phyloP scores from a whole-genome alignment of 1,140 invertebrate genomes.

The Xylocopa sonorina region DNA sequence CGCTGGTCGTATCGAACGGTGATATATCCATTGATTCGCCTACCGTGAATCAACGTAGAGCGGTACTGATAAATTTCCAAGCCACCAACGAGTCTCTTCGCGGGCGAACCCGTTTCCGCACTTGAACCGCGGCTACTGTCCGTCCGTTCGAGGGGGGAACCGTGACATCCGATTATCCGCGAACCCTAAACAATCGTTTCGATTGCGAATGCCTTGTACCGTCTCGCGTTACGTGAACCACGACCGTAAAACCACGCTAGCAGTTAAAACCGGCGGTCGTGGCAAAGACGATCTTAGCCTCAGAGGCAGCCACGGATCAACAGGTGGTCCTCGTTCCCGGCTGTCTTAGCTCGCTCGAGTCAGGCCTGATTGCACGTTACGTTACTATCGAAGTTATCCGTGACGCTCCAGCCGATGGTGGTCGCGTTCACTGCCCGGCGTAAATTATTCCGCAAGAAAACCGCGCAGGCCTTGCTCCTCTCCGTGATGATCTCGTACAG shows the following conservation, averaged over 20 bases:
- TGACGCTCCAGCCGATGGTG: constrained; percentile 55
- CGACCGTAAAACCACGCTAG: no score
- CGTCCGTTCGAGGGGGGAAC: not conserved
- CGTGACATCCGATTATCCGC: not conserved
- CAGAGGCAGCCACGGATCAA: not conserved
- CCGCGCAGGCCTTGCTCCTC: constrained; percentile 83
- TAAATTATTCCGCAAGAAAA: constrained; percentile 82
- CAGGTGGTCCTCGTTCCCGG: not conserved
- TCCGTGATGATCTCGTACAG: constrained; percentile 82
- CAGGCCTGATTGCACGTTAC: constrained; percentile 22
- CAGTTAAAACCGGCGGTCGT: no score
- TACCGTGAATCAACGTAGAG: not conserved
- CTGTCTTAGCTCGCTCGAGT: not conserved
- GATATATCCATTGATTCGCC: not conserved
- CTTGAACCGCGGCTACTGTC: not conserved
- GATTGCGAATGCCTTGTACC: no score
- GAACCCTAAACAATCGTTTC: not conserved
- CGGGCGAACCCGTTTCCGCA: not conserved
- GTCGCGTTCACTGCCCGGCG: constrained; percentile 60
- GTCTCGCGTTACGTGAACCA: not conserved
- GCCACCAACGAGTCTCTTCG: not conserved
- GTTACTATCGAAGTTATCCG: constrained; percentile 42
- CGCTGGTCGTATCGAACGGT: not conserved
- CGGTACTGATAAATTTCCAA: not conserved
- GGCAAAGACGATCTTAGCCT: no score